Evolutionary conservation across 1,140 invertebrate species (phyloP).

Genomic region (Eriocheir sinensis): DNA sequence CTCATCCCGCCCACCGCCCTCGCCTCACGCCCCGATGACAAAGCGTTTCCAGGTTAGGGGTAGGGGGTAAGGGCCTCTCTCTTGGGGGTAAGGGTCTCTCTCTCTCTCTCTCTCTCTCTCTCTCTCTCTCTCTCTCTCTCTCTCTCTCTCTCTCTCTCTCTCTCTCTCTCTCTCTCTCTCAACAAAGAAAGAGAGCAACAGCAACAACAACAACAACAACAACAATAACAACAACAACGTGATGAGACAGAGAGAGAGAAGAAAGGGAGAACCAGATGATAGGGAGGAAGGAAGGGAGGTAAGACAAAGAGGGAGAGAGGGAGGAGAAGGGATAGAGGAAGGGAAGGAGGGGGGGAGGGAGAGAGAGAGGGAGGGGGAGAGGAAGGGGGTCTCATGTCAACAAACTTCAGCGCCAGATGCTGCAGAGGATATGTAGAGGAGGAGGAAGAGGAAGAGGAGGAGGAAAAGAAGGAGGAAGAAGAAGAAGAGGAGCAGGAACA

Average conservation of each 20-base stretch:
- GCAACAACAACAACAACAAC: background rate
- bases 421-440: no score
- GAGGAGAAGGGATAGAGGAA: background rate
- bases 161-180: background rate
- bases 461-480: background rate
- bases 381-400: background rate
- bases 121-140: background rate
- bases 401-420: background rate
- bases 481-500: background rate
- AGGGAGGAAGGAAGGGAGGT: background rate
- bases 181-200: background rate
- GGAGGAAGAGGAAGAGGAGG: background rate
- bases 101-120: slow-evolving; percentile 22
- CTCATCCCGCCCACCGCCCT: no score
- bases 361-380: slow-evolving; percentile 38
- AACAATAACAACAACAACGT: background rate
- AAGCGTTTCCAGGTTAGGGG: no score
- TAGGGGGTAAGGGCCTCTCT: no score
- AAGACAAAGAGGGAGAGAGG: background rate
- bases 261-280: background rate
- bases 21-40: no score
- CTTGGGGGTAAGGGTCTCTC: no score
- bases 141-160: slow-evolving; percentile 10
- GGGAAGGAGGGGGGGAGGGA: slow-evolving; percentile 5
- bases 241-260: background rate